A percentile compares a stretch with the other conserved stretches of the same genome.
phyloP scores from a whole-genome alignment of 2,888 invertebrate species.

The Sylvicola cinctus region DNA sequence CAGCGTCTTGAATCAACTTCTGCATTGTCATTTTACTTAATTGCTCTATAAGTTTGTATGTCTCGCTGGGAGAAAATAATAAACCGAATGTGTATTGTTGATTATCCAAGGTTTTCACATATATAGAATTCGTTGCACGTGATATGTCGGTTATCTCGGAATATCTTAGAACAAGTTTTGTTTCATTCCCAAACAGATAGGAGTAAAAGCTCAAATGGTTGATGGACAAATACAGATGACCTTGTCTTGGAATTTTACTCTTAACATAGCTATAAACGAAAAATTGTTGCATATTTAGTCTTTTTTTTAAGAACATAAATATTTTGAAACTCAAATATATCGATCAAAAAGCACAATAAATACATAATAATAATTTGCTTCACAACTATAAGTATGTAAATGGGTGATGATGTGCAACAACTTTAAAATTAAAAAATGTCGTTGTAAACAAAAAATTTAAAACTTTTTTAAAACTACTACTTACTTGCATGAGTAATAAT shows the following conservation, averaged over 20 bases:
- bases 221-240: slow-evolving; percentile 91
- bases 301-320: too few species aligned
- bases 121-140: slow-evolving; percentile 69
- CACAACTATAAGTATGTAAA: too few species aligned
- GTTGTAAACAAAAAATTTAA: not conserved
- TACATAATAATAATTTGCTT: too few species aligned
- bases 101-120: slow-evolving; percentile 65
- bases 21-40: slow-evolving; percentile 94
- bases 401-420: too few species aligned
- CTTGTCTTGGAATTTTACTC: slow-evolving; percentile 82
- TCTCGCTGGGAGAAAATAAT: slow-evolving; percentile 74
- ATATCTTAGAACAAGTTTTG: slow-evolving; percentile 63
- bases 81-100: slow-evolving; percentile 75
- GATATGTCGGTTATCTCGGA: slow-evolving; percentile 55
- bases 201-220: slow-evolving; percentile 94
- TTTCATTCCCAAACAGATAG: slow-evolving; percentile 79
- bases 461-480: slow-evolving; percentile 12
- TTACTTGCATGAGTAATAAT: slow-evolving; percentile 85
- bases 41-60: slow-evolving; percentile 82
- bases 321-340: too few species aligned
- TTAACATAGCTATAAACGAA: slow-evolving; percentile 64
- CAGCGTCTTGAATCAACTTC: slow-evolving; percentile 51
- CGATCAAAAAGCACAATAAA: too few species aligned
- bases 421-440: not conserved
- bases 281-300: too few species aligned